Evolutionary conservation across 2,797 vertebrate genomes (phyloP).

Genomic region (Podarcis siculus): DNA sequence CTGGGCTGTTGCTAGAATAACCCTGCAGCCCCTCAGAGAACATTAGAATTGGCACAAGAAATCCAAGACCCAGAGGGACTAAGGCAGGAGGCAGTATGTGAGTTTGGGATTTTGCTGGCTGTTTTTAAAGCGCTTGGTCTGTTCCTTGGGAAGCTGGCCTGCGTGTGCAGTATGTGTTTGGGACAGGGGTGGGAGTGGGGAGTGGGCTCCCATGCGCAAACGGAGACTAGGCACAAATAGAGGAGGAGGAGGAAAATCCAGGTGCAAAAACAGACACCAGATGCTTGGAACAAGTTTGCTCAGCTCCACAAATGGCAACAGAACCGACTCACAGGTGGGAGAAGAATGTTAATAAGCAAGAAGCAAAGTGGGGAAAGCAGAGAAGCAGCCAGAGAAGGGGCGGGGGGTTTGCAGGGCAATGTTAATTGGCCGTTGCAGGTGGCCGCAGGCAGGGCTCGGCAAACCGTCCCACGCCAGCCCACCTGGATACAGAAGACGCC

Average conservation of each 20-base stretch:
- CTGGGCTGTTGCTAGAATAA: background rate
- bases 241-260: background rate
- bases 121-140: no score
- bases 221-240: background rate
- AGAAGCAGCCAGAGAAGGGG: conserved; percentile 65
- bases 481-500: background rate
- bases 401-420: conserved; percentile 48
- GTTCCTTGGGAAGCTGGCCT: background rate
- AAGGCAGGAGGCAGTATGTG: background rate
- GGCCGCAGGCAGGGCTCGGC: no score
- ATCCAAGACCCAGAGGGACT: no score
- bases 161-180: no score
- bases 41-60: background rate
- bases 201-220: background rate
- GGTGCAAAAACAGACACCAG: conserved; percentile 38
- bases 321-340: background rate
- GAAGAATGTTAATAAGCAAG: conserved; percentile 14
- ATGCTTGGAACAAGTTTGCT: conserved; percentile 22
- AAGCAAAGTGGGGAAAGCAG: background rate
- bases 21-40: no score
- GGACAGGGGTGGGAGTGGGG: no score
- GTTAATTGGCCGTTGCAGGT: conserved; percentile 57
- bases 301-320: conserved; percentile 40
- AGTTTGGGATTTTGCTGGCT: background rate
- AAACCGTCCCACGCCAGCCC: background rate